A percentile compares a stretch with the other conserved stretches of the same genome.
Evolutionary conservation across 2,113 vertebrate species (phyloP).

Genomic region (Mormyrus lacerda): DNA sequence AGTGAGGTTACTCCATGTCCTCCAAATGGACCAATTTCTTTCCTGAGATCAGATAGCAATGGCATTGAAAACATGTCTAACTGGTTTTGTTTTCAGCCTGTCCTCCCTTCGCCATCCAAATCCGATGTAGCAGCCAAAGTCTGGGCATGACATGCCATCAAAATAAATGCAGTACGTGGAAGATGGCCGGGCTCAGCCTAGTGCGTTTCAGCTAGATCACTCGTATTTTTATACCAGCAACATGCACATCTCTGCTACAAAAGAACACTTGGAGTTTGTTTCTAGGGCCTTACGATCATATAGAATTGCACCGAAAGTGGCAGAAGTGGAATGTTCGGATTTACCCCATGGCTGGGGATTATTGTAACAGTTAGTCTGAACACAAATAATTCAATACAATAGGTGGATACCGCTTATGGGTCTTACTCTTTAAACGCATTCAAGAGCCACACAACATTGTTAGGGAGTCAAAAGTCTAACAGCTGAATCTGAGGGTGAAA

Average conservation of each 20-base stretch:
- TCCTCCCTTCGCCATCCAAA: slow-evolving; percentile 23
- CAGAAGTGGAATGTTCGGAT: neutral
- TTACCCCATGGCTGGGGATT: neutral
- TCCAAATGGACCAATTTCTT: slow-evolving; percentile 3
- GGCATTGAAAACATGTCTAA: slow-evolving; percentile 29
- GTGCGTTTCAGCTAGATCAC: neutral
- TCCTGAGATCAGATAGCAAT: neutral
- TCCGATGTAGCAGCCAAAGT: neutral
- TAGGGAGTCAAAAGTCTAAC: neutral
- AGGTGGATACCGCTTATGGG: neutral
- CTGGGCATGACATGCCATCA: neutral
- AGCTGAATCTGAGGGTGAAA: neutral
- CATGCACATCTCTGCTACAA: neutral
- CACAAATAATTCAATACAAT: neutral
- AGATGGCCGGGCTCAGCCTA: neutral
- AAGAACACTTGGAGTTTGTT: neutral
- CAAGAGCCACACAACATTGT: neutral
- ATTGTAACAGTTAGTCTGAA: neutral
- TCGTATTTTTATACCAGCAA: neutral
- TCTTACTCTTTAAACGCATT: neutral
- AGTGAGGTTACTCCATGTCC: slow-evolving; percentile 26
- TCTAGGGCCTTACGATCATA: neutral
- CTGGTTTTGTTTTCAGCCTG: slow-evolving; percentile 23
- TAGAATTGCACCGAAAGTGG: neutral
- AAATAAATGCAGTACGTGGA: neutral